Conservation (phyloP, 2,797 vertebrate species). For the Gadopsis marmoratus region DNA sequence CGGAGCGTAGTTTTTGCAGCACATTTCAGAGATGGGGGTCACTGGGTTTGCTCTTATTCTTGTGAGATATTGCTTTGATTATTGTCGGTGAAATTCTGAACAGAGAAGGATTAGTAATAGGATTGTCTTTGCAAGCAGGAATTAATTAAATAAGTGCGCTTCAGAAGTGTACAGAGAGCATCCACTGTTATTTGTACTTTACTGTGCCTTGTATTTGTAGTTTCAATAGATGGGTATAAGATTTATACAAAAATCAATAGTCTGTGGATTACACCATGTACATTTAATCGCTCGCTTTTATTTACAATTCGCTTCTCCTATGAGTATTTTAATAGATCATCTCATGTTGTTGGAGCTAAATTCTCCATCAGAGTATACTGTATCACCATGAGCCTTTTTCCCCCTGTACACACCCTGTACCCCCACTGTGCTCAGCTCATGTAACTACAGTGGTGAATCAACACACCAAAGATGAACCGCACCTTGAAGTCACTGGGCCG, state of each 20-base stretch:
- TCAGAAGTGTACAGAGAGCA: constrained; percentile 47
- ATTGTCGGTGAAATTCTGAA: constrained; percentile 30
- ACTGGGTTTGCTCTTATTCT: constrained; percentile 42
- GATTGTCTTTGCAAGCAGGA: constrained; percentile 54
- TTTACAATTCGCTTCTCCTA: constrained; percentile 51
- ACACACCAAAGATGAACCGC: constrained; percentile 16
- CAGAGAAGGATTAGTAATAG: constrained; percentile 24
- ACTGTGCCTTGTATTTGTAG: constrained; percentile 57
- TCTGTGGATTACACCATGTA: constrained; percentile 57
- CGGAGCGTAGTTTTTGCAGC: constrained; percentile 41
- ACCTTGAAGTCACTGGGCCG: constrained; percentile 31
- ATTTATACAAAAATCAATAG: constrained; percentile 71
- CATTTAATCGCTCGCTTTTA: constrained; percentile 66
- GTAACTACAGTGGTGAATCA: constrained; percentile 32
- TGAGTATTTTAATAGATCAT: constrained; percentile 58
- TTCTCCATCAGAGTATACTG: constrained; percentile 19
- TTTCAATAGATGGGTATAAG: constrained; percentile 58
- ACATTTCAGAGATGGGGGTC: constrained; percentile 49
- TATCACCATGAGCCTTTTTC: constrained; percentile 29
- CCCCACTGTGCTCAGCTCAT: constrained; percentile 5
- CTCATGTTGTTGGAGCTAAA: constrained; percentile 47
- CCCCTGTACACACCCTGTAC: background rate
- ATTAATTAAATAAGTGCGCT: constrained; percentile 59
- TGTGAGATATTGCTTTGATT: constrained; percentile 59
- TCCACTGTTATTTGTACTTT: constrained; percentile 67